phyloP scores from a whole-genome alignment of 37 sponge, comb jelly and placozoan genomes.

The Chondrosia reniformis region DNA sequence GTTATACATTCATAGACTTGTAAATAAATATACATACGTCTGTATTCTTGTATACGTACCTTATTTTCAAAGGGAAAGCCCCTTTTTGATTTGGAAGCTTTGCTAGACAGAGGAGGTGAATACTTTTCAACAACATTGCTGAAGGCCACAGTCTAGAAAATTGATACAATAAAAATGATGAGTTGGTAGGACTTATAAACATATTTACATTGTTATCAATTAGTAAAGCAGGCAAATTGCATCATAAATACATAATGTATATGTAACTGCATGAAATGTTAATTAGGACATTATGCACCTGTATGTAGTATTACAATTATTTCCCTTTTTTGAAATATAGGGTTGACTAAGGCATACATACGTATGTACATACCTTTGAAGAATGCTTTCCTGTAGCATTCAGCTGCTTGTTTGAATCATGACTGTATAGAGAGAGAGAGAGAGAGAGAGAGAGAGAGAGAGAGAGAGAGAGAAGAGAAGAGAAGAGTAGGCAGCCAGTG shows the following conservation, averaged over 20 bases:
- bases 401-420: no score
- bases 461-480: slow-evolving; percentile 29
- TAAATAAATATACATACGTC: not conserved
- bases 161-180: no score
- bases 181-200: no score
- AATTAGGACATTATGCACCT: no score
- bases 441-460: slow-evolving; percentile 30
- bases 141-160: not conserved
- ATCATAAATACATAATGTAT: no score
- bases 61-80: not conserved
- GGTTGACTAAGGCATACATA: not conserved
- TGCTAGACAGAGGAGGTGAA: not conserved
- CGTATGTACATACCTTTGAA: not conserved
- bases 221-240: no score
- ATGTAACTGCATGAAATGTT: no score
- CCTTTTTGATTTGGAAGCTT: not conserved
- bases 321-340: not conserved
- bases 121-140: not conserved
- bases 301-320: not conserved
- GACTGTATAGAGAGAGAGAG: slow-evolving; percentile 34
- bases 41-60: not conserved
- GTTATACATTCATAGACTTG: not conserved
- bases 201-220: no score
- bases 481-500: slow-evolving; percentile 27
- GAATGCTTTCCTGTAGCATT: not conserved